A percentile compares a stretch with the other conserved stretches of the same genome.
These are phyloP conservation scores for Empidonax alnorum DNA, from an alignment of 2,113 vertebrate genomes.

Conservation along the genomic window DNA sequence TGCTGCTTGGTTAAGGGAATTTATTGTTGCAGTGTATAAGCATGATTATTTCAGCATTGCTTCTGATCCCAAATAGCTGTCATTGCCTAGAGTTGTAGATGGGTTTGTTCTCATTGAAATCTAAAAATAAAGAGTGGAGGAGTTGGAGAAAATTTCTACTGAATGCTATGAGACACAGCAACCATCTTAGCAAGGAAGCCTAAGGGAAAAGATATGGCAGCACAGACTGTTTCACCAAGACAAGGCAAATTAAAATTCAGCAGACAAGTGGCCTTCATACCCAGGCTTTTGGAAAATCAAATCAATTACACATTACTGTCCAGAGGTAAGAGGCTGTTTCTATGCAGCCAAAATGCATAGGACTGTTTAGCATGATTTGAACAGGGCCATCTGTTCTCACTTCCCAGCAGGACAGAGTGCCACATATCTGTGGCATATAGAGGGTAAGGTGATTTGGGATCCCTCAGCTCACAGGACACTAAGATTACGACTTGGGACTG, in stretches of 20 bases:
- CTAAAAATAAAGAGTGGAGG: conserved; percentile 2
- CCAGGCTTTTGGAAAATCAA: conserved; percentile 1
- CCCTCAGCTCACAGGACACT: background rate
- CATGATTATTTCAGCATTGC: background rate
- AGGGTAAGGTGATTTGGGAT: background rate
- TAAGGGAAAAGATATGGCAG: background rate
- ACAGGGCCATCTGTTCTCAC: background rate
- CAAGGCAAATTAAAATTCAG: background rate
- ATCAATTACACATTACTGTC: background rate
- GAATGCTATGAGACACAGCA: background rate
- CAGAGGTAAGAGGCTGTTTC: background rate
- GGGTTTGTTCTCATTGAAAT: background rate
- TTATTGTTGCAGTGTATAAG: background rate
- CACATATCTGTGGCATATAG: background rate
- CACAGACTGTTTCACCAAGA: background rate
- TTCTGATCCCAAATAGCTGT: conserved; percentile 35
- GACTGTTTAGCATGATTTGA: background rate
- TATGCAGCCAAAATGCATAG: background rate
- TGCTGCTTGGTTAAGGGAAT: conserved; percentile 21
- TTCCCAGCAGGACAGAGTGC: background rate
- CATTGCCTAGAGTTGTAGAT: background rate
- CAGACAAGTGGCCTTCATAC: background rate
- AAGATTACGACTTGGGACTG: background rate
- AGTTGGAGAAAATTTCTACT: background rate
- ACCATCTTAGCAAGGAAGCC: background rate